phyloP scores from a whole-genome alignment of 2,113 vertebrate genomes.

The Myotis brandtii region DNA sequence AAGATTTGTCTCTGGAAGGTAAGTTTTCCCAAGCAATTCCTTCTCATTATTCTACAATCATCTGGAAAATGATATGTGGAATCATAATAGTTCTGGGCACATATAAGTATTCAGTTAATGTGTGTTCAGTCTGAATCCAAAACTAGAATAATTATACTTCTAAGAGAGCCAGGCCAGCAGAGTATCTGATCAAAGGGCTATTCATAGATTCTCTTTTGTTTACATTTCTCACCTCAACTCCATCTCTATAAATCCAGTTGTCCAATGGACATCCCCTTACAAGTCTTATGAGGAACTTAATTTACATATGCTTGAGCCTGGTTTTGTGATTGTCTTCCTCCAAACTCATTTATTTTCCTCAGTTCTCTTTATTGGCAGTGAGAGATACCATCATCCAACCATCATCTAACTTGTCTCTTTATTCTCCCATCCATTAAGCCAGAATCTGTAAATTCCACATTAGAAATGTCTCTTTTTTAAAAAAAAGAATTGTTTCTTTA shows the following conservation, averaged over 20 bases:
- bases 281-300: neutral
- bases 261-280: neutral
- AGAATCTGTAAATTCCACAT: neutral
- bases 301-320: neutral
- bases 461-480: neutral
- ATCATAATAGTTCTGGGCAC: neutral
- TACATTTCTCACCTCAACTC: neutral
- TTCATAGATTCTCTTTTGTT: slow-evolving; percentile 17
- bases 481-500: neutral
- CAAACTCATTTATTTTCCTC: neutral
- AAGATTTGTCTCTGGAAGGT: neutral
- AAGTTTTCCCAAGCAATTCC: neutral
- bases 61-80: neutral
- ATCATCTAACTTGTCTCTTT: neutral
- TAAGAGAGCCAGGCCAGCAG: no score
- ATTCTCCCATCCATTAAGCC: neutral
- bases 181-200: neutral
- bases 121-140: neutral
- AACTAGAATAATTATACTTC: no score
- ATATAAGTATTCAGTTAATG: neutral
- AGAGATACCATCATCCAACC: neutral
- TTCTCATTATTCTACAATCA: neutral
- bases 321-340: neutral
- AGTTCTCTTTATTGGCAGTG: neutral
- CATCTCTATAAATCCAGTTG: neutral